phyloP scores from a whole-genome alignment of 2,797 vertebrate genomes.

The Rhinichthys osculus region DNA sequence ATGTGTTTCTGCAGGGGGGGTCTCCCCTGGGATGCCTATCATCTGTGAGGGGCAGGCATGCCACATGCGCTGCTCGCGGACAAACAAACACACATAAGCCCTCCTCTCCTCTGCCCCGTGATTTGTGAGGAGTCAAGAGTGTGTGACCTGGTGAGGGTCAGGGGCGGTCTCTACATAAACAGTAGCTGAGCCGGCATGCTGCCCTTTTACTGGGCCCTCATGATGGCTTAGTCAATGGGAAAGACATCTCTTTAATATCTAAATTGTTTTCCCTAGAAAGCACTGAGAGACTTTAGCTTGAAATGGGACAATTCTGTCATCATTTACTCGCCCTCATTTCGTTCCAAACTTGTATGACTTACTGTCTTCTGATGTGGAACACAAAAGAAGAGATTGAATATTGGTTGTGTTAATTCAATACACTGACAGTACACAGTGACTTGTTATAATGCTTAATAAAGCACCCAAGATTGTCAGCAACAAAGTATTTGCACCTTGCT shows the following conservation, averaged over 20 bases:
- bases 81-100: conserved; percentile 46
- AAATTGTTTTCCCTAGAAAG: background rate
- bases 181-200: conserved; percentile 62
- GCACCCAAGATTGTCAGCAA: background rate
- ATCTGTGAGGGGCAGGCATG: conserved; percentile 33
- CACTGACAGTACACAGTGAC: background rate
- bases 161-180: conserved; percentile 68
- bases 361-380: no score
- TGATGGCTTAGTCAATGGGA: conserved; percentile 3
- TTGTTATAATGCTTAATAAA: background rate
- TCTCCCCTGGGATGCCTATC: conserved; percentile 39
- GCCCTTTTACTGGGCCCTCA: conserved; percentile 35
- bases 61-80: conserved; percentile 24
- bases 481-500: background rate
- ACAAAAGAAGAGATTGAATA: no score
- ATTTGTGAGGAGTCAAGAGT: conserved; percentile 60
- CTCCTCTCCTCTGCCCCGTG: conserved; percentile 48
- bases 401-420: background rate
- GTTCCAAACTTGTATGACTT: background rate
- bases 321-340: background rate
- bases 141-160: conserved; percentile 62
- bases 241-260: background rate
- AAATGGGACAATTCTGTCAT: background rate
- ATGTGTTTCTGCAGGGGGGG: conserved; percentile 10
- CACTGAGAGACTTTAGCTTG: background rate